Evolutionary conservation across 2,797 vertebrate species (phyloP), one percentile per base, ranked within the genome.

Genomic region (Salarias fasciatus): DNA sequence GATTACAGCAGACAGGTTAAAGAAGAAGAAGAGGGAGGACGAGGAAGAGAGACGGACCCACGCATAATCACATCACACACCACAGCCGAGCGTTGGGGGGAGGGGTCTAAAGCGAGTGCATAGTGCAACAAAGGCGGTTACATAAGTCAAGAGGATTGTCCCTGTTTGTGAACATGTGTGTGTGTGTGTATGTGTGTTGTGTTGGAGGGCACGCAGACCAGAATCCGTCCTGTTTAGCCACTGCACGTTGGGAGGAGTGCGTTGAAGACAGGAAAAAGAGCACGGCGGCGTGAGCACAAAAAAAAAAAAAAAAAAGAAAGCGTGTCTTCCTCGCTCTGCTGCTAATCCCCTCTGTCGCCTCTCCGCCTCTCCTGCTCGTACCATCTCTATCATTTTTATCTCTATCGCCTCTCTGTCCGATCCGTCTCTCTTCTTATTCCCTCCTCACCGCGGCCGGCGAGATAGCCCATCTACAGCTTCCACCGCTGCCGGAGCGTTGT

Each of bases 351-450:
- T 74, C 79, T 47, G 75, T 80, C 60, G 68, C 70, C 56, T 65
- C 57, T 43, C 58, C n/a, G 42, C 72, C 71, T 77, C 75, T 60
- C 80, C 47, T n/a, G 14, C 76, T 73, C 50, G 7, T 53, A 46
- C 72, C 60, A 79, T 80, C 66, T 71, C 70, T 74, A 64, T 75
- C 80, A 56, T 84, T 78, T 82, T 85, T 82, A 86, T 89, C 84
- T 88, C 65, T 1, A 73, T 75, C 54, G 6, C 55, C 58, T 46
- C 55, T 58, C 61, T 6, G 65, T 78, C 80, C 77, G 71, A 82
- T 83, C 63, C 49, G 38, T 40, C 56, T 63, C 72, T 68, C 69
- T 40, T 61, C 55, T 48, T 52, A 62, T 56, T 47, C 62, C 54
- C 51, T 50, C 65, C 53, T 50, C 47, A 37, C 71, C 75, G 57